Conservation (phyloP, 2,797 vertebrate genomes). For the Mionectes olivaceus region DNA sequence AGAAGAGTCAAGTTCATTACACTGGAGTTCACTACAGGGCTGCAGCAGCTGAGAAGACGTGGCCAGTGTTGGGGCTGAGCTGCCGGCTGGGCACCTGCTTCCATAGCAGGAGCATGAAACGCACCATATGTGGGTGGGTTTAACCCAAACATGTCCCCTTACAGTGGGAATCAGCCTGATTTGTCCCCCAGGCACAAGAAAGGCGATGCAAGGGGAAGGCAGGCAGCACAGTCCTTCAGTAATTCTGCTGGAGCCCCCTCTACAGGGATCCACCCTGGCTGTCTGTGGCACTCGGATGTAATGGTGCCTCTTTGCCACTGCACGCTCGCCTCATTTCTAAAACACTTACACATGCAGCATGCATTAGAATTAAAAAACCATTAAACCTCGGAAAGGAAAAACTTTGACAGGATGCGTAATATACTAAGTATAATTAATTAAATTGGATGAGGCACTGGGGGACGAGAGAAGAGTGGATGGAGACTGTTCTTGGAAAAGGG, state of each 20-base stretch:
- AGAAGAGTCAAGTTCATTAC: background rate
- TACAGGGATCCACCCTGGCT: background rate
- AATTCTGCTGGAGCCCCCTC: background rate
- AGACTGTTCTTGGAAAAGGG: conserved; percentile 65
- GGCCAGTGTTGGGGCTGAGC: background rate
- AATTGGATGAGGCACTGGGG: conserved; percentile 74
- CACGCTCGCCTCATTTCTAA: conserved; percentile 45
- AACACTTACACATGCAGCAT: conserved; percentile 52
- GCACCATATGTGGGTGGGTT: accelerated
- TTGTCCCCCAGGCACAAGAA: background rate
- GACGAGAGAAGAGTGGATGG: conserved; percentile 57
- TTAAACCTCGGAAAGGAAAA: conserved; percentile 72
- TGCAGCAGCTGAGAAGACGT: accelerated
- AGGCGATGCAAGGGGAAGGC: background rate
- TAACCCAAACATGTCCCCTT: background rate
- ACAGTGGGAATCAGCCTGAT: background rate
- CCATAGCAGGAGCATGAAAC: background rate
- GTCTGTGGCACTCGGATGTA: conserved; percentile 30
- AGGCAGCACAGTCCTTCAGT: background rate
- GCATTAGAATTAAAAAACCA: conserved; percentile 74
- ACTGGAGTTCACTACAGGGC: background rate
- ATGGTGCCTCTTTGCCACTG: conserved; percentile 34
- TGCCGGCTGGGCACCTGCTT: accelerated
- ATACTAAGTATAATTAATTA: conserved; percentile 76
- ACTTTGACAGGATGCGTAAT: conserved; percentile 76